Evolutionary conservation across 2,888 invertebrate species (phyloP).

Genomic region (Dorcus hopei): DNA sequence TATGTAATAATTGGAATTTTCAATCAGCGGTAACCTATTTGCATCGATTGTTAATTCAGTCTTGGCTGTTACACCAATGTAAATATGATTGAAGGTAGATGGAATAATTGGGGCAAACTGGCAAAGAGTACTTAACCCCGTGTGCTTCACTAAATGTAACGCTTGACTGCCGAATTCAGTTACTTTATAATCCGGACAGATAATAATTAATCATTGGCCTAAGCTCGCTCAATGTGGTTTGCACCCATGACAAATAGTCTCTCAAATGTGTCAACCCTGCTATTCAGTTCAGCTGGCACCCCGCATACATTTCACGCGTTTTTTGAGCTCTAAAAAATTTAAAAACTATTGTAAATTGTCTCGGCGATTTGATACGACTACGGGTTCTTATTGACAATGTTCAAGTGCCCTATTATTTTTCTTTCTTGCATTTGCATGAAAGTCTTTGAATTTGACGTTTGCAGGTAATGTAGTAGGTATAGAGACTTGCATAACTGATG

Average conservation of each 20-base stretch:
- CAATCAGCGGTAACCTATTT: too few species aligned
- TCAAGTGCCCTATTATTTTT: slow-evolving; percentile 29
- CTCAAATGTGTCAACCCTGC: slow-evolving; percentile 43
- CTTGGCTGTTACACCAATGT: too few species aligned
- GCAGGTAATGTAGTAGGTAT: slow-evolving; percentile 13
- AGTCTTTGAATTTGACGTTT: slow-evolving; percentile 24
- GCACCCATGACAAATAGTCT: slow-evolving; percentile 45
- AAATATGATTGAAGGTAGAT: too few species aligned
- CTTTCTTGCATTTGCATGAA: slow-evolving; percentile 24
- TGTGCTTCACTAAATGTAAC: slow-evolving; percentile 37
- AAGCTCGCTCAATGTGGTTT: slow-evolving; percentile 39
- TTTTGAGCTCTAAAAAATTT: slow-evolving; percentile 33
- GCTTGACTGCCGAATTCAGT: slow-evolving; percentile 36
- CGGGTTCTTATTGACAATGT: slow-evolving; percentile 30
- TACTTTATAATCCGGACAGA: slow-evolving; percentile 41
- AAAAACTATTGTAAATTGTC: slow-evolving; percentile 41
- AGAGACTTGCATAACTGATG: too few species aligned
- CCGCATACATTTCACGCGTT: slow-evolving; percentile 32
- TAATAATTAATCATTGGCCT: slow-evolving; percentile 43
- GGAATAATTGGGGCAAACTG: slow-evolving; percentile 12
- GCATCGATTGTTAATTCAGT: too few species aligned
- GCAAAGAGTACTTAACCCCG: slow-evolving; percentile 39
- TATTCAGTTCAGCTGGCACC: slow-evolving; percentile 29
- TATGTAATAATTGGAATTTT: too few species aligned
- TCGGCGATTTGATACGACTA: slow-evolving; percentile 35